phyloP scores from a whole-genome alignment of 2,113 vertebrate genomes.

The Nicator chloris region DNA sequence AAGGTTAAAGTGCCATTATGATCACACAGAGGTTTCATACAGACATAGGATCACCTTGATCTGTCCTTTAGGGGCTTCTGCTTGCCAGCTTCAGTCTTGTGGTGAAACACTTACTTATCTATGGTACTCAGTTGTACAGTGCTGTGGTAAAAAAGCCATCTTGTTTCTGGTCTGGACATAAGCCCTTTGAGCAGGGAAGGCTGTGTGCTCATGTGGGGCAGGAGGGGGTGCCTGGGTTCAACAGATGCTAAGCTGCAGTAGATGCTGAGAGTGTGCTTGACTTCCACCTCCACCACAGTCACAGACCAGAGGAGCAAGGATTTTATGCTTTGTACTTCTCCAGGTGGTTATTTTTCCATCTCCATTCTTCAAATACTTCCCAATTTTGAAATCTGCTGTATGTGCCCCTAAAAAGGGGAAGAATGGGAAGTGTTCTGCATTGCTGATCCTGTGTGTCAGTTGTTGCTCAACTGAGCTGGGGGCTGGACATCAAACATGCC shows the following conservation, averaged over 20 bases:
- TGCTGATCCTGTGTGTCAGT: fast-evolving
- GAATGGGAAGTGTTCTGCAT: neutral
- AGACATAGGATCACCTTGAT: neutral
- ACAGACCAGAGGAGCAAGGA: neutral
- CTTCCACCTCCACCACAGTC: neutral
- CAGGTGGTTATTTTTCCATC: neutral
- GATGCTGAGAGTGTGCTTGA: fast-evolving
- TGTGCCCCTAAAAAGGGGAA: neutral
- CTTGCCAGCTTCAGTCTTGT: neutral
- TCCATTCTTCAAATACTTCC: neutral
- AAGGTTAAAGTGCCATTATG: neutral
- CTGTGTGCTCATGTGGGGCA: neutral
- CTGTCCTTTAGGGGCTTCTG: neutral
- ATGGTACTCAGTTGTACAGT: neutral
- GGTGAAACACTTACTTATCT: neutral
- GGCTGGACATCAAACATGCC: neutral
- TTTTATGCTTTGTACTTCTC: neutral
- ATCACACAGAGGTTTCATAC: neutral
- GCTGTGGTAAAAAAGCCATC: neutral
- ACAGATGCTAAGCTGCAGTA: neutral
- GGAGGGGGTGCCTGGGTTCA: neutral
- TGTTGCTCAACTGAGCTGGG: neutral
- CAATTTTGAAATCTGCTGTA: neutral
- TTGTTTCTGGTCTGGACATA: neutral
- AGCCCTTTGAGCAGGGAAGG: neutral